phyloP scores from a whole-genome alignment of 2,888 invertebrate genomes.

The Muschampia plurimacula region DNA sequence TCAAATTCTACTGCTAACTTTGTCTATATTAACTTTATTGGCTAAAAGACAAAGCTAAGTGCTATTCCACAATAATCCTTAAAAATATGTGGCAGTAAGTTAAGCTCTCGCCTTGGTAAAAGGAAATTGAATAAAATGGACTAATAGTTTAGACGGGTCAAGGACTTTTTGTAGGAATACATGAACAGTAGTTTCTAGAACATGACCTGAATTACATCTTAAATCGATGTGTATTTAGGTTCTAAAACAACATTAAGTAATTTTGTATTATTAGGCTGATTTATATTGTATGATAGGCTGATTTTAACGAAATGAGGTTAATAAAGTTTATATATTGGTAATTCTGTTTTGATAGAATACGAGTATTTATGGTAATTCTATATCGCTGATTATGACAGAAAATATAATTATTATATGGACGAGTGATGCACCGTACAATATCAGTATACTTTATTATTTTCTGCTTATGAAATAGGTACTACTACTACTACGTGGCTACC shows the following conservation, averaged over 20 bases:
- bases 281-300: neutral
- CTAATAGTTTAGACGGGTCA: conserved; percentile 19
- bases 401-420: no score
- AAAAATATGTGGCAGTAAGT: neutral
- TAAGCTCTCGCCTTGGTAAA: conserved; percentile 6
- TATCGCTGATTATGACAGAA: no score
- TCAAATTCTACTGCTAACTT: no score
- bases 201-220: conserved; percentile 16
- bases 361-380: no score
- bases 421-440: no score
- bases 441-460: no score
- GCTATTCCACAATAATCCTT: neutral
- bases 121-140: conserved; percentile 16
- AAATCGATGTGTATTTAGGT: conserved; percentile 12
- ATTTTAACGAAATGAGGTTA: neutral
- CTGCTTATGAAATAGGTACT: no score
- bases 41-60: neutral
- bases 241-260: neutral
- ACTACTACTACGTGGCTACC: no score
- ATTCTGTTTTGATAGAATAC: no score
- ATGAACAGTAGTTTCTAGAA: conserved; percentile 7
- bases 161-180: conserved; percentile 7
- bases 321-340: neutral
- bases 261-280: neutral
- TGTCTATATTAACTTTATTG: no score